Percentiles rank a stretch among this genome's conserved stretches.
Conservation (phyloP, 2,113 vertebrate species). For the Proteles cristata region DNA sequence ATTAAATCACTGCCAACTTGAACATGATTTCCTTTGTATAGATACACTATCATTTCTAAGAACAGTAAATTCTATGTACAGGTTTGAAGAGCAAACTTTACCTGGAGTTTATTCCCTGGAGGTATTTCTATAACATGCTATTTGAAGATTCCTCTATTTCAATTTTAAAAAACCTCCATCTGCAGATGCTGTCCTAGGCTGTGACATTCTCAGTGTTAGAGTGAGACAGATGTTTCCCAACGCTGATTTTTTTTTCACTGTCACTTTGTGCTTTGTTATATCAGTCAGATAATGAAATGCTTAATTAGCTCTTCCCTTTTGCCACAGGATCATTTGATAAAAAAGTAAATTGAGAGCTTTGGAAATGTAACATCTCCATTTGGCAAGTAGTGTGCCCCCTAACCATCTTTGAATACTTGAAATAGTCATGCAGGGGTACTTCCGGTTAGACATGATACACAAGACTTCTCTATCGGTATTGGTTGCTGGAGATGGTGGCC, state of each 20-base stretch:
- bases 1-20: slow-evolving; percentile 68
- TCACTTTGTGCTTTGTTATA: slow-evolving; percentile 72
- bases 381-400: neutral
- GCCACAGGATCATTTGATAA: slow-evolving; percentile 75
- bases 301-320: slow-evolving; percentile 78
- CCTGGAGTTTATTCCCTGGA: slow-evolving; percentile 83
- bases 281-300: slow-evolving; percentile 76
- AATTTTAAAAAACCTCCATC: slow-evolving; percentile 56
- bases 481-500: neutral
- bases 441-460: neutral
- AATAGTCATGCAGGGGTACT: neutral
- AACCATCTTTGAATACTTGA: neutral
- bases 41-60: slow-evolving; percentile 71
- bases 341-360: slow-evolving; percentile 75
- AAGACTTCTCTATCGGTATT: neutral
- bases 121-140: slow-evolving; percentile 76
- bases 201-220: slow-evolving; percentile 63
- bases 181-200: slow-evolving; percentile 71
- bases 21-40: slow-evolving; percentile 66
- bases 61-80: slow-evolving; percentile 73
- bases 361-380: slow-evolving; percentile 40
- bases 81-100: slow-evolving; percentile 78
- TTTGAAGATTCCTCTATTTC: slow-evolving; percentile 74
- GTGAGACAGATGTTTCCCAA: slow-evolving; percentile 78
- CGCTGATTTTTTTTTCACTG: slow-evolving; percentile 78